These are phyloP conservation scores for Phodopus roborovskii DNA, from an alignment of 2,113 vertebrate genomes.

Conservation along the genomic window DNA sequence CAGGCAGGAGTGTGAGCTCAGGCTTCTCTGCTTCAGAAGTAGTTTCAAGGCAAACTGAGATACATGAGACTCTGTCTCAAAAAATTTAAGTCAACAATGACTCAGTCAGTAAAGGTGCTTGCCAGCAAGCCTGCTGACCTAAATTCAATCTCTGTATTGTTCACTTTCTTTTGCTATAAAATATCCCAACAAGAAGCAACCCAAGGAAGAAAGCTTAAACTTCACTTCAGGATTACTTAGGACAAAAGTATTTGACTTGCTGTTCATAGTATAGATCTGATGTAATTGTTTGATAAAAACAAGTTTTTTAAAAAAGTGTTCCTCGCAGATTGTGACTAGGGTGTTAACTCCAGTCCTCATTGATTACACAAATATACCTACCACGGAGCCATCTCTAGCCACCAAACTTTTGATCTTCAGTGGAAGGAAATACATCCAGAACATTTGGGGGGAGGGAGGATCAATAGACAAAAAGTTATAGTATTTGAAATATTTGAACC, in stretches of 20 bases:
- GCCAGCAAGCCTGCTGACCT: background rate
- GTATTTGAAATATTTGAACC: background rate
- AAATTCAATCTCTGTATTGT: background rate
- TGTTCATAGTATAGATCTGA: background rate
- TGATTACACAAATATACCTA: background rate
- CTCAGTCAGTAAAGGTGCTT: background rate
- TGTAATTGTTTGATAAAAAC: background rate
- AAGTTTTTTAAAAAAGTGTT: background rate
- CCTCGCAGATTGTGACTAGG: background rate
- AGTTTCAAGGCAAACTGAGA: background rate
- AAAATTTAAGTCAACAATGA: background rate
- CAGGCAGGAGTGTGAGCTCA: background rate
- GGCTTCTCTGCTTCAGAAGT: background rate
- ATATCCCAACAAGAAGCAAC: background rate
- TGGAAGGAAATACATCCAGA: background rate
- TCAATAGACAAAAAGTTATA: background rate
- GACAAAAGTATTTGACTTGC: background rate
- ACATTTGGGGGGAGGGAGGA: background rate
- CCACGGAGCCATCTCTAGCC: background rate
- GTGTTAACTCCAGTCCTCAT: background rate
- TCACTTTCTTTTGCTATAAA: background rate
- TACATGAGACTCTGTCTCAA: background rate
- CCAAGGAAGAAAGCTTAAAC: background rate
- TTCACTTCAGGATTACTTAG: constrained; percentile 6
- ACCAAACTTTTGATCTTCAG: background rate